Evolutionary conservation across 2,888 invertebrate genomes (phyloP).

Genomic region (Mermis nigrescens): DNA sequence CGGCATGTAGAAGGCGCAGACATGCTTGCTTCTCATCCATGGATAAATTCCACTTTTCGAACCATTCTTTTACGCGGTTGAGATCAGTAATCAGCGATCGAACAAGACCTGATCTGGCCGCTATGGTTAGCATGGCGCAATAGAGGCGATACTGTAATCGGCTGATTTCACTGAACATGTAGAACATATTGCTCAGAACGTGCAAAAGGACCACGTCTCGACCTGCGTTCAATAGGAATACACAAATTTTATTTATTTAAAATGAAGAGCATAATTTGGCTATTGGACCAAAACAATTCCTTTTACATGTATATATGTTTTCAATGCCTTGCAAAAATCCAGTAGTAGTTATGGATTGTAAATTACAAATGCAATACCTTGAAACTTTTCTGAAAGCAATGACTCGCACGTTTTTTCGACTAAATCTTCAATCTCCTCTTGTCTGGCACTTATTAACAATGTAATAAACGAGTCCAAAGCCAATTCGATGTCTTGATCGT

Average conservation of each 20-base stretch:
- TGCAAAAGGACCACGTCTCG: constrained; percentile 25
- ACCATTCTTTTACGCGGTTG: constrained; percentile 32
- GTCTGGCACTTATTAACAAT: constrained; percentile 65
- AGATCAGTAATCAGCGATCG: constrained; percentile 7
- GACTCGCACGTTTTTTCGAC: constrained; percentile 74
- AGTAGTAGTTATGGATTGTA: neutral
- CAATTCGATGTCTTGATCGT: constrained; percentile 55
- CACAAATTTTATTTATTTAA: neutral
- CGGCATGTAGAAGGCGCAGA: constrained; percentile 41
- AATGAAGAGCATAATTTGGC: too few species aligned
- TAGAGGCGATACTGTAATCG: constrained; percentile 43
- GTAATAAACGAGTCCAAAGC: constrained; percentile 88
- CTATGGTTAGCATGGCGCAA: constrained; percentile 6
- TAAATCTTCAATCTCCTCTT: constrained; percentile 66
- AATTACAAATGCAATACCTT: neutral
- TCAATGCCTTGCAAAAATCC: too few species aligned
- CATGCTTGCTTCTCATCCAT: constrained; percentile 52
- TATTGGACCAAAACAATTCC: too few species aligned
- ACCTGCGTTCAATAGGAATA: neutral
- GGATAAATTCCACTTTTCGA: constrained; percentile 31
- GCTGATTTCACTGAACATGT: constrained; percentile 63
- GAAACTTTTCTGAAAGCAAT: constrained; percentile 45
- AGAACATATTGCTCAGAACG: constrained; percentile 72
- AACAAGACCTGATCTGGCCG: constrained; percentile 2
- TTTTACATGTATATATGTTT: too few species aligned